Conservation (phyloP, 2,888 invertebrate genomes). For the Hecatera dysodea region DNA sequence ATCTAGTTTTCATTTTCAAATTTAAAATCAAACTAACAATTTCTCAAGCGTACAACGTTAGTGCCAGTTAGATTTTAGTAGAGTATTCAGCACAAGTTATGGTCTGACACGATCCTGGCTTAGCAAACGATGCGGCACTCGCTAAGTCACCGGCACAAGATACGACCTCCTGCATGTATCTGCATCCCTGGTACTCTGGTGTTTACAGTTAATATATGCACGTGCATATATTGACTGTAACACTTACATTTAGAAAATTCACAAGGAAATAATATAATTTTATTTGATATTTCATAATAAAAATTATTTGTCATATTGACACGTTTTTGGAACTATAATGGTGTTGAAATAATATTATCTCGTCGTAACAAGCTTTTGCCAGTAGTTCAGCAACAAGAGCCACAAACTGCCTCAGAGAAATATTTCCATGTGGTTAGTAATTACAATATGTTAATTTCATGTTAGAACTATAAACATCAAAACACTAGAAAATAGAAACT, state of each 20-base stretch:
- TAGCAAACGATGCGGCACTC: slow-evolving; percentile 3
- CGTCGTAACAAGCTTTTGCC: slow-evolving; percentile 1
- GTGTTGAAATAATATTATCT: not conserved
- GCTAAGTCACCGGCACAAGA: not conserved
- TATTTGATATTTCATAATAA: not conserved
- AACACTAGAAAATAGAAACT: not conserved
- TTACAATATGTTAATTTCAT: not conserved
- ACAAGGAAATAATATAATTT: too few relatives aligned
- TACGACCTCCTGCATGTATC: not conserved
- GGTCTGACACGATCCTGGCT: slow-evolving; percentile 5
- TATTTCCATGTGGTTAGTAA: not conserved
- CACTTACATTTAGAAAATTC: too few relatives aligned
- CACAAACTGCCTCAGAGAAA: not conserved
- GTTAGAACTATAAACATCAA: not conserved
- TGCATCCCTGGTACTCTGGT: slow-evolving; percentile 11
- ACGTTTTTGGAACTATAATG: not conserved
- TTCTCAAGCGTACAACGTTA: too few relatives aligned
- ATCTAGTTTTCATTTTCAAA: too few relatives aligned
- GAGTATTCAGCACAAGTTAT: slow-evolving; percentile 13
- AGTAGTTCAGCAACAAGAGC: not conserved
- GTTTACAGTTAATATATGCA: not conserved
- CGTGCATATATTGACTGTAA: too few relatives aligned
- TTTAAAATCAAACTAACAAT: too few relatives aligned
- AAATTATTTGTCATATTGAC: not conserved
- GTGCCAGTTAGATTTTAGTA: too few relatives aligned